Conservation (phyloP, 2,888 invertebrate species). For the Lomographa bimaculata region DNA sequence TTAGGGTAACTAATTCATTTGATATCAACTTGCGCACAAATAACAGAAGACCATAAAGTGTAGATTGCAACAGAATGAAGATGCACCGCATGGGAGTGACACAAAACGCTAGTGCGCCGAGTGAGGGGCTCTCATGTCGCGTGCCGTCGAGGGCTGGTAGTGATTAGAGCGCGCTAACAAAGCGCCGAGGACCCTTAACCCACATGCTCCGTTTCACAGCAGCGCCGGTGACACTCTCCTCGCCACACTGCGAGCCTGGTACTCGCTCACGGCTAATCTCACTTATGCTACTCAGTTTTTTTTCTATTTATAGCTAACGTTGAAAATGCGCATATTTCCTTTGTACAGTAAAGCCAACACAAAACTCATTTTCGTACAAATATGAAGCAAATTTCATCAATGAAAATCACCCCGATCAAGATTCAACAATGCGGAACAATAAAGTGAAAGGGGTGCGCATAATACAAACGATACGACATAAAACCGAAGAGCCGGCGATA, state of each 20-base stretch:
- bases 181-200: constrained; percentile 78
- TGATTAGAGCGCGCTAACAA: constrained; percentile 83
- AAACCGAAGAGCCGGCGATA: constrained; percentile 54
- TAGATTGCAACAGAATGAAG: too few species aligned
- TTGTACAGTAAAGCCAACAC: constrained; percentile 3
- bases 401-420: constrained; percentile 46
- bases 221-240: constrained; percentile 64
- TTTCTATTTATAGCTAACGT: neutral
- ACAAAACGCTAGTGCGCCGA: constrained; percentile 76
- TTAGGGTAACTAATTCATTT: too few species aligned
- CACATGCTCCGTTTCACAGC: constrained; percentile 81
- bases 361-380: constrained; percentile 12
- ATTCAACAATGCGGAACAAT: constrained; percentile 51
- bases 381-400: constrained; percentile 33
- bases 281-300: constrained; percentile 37
- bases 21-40: constrained; percentile 30
- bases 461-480: constrained; percentile 58
- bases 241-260: constrained; percentile 61
- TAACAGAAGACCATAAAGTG: constrained; percentile 52
- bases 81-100: constrained; percentile 62
- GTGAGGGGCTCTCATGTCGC: constrained; percentile 65
- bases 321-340: neutral
- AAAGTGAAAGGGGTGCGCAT: constrained; percentile 50
- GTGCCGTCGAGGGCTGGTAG: constrained; percentile 73
- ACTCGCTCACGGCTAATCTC: constrained; percentile 61